A percentile compares a stretch with the other conserved stretches of the same genome.
phyloP scores from a whole-genome alignment of 2,888 invertebrate species.

The Synanthedon andrenaeformis region DNA sequence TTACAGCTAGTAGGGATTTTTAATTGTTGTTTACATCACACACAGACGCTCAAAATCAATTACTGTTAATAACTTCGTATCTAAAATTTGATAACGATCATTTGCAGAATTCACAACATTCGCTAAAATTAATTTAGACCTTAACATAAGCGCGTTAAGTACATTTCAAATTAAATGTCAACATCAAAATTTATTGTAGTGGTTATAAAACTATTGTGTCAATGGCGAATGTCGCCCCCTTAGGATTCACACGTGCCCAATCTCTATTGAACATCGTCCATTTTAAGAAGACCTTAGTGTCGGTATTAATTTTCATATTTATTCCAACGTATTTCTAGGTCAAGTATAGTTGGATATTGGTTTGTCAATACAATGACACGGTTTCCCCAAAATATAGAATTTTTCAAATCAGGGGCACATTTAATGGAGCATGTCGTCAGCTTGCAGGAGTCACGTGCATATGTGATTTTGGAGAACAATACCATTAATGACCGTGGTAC shows the following conservation, averaged over 20 bases:
- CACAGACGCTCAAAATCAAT: constrained; percentile 4
- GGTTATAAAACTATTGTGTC: constrained; percentile 21
- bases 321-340: no score
- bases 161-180: not conserved
- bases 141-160: not conserved
- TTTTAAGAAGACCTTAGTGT: constrained; percentile 13
- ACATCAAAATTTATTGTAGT: constrained; percentile 6
- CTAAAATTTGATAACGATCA: constrained; percentile 10
- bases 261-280: constrained; percentile 29
- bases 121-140: not conserved
- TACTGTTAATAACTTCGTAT: constrained; percentile 14
- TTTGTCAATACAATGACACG: constrained; percentile 27
- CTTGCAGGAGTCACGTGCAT: constrained; percentile 37
- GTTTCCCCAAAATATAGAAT: constrained; percentile 40
- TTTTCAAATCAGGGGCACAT: constrained; percentile 28
- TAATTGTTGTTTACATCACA: constrained; percentile 2
- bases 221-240: constrained; percentile 19
- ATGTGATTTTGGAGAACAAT: constrained; percentile 22
- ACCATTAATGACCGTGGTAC: no score
- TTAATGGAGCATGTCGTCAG: constrained; percentile 42
- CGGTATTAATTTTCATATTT: no score
- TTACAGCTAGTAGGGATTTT: not conserved
- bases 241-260: constrained; percentile 33
- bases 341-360: no score
- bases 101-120: constrained; percentile 1